Evolutionary conservation across 2,797 vertebrate species (phyloP).

Genomic region (Crenichthys baileyi): DNA sequence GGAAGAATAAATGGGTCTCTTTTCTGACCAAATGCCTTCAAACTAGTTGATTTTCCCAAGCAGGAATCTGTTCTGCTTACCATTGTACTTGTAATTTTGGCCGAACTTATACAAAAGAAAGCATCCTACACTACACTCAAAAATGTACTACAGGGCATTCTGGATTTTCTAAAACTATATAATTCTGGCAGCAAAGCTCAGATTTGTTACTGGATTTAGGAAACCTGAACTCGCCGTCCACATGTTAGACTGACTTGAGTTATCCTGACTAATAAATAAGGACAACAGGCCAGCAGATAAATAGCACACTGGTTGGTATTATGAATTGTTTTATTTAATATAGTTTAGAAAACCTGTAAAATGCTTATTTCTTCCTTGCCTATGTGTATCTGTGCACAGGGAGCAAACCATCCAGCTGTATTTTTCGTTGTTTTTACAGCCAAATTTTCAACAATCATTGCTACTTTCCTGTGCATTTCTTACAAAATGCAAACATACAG

Average conservation of each 20-base stretch:
- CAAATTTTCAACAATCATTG: background rate
- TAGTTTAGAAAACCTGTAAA: background rate
- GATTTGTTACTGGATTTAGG: background rate
- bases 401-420: background rate
- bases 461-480: background rate
- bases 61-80: background rate
- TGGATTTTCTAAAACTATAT: background rate
- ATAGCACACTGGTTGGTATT: background rate
- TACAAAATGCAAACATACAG: background rate
- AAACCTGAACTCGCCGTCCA: background rate
- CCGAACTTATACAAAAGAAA: background rate
- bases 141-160: no score
- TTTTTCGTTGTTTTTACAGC: background rate
- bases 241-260: background rate
- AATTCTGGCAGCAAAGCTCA: background rate
- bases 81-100: background rate
- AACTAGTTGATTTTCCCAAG: background rate
- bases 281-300: background rate
- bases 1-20: background rate
- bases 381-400: background rate
- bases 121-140: background rate
- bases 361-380: background rate
- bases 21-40: background rate
- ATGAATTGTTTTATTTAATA: background rate
- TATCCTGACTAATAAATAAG: background rate